Base-by-base conservation (phyloP, 2,113 vertebrate genomes). In the Ahaetulla prasina region DNA sequence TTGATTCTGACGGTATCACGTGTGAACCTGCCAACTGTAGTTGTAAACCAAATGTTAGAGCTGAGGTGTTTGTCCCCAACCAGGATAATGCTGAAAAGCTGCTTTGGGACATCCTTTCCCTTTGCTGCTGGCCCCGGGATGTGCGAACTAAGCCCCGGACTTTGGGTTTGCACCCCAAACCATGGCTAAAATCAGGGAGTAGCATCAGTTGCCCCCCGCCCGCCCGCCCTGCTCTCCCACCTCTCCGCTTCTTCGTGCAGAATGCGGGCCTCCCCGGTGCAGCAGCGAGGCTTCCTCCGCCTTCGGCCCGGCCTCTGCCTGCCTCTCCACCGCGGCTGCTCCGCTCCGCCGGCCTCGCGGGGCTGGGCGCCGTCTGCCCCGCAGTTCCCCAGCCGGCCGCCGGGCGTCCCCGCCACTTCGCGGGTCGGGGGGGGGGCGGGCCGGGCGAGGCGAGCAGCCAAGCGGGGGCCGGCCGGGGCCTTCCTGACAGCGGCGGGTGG, bases 391-490 rank as follows among this genome's bases (percentile, higher is more conserved):
- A 22, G 45, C 47, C 68, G 74, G 47, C 93, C 94, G 90, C 91
- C 55, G n/a, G 80, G 93, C 16, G 94, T 90, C 93, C 54, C 68
- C 85, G 52, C 87, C 12, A 39, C 55, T 45, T 0, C 8, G 53
- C 88, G 8, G 49, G 52, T 9, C 74, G 74, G 50, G 88, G 50
- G 39, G n/a, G 84, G 92, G 92, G 25, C 49, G 97, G 97, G 94
- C 90, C 68, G 23, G 88, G 25, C 85, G 94, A 92, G 89, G 49
- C 87, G 94, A 91, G 88, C 49, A 30, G 86, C 57, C 85, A 10
- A 45, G 96, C 60, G 14, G 87, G 84, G 90, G 90, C 91, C 14
- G 85, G 52, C 49, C 89, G 57, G 92, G 88, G 84, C 91, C 91
- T 87, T 30, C 35, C 84, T 93, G 92, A 90, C 89, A 90, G 92